Base-by-base conservation (phyloP, 2,113 vertebrate genomes). In the Romanogobio albipinnatus region DNA sequence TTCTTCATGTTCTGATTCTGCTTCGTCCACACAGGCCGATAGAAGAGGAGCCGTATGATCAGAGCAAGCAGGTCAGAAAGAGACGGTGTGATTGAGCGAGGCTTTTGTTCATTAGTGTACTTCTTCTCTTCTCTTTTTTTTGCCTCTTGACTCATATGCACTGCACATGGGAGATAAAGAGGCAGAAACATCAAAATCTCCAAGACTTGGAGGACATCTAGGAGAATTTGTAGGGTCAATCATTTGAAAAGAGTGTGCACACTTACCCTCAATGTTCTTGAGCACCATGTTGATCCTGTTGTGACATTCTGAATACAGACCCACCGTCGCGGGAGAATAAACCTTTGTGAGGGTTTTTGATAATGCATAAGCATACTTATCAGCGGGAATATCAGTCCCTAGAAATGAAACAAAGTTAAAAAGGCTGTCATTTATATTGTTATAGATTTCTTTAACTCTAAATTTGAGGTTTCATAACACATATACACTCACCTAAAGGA, bases 301-400 rank as follows among this genome's bases (percentile, higher is more conserved):
- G 47, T 93, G 90, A 90, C 96, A 96, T 33, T 95, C 90, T 2
- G 94, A 94, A 79, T 96, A 96, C 62, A 96, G 93, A 15, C 95
- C 95, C 9, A 96, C 94, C 2, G 96, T 96, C 14, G 92, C 89
- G 1, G 96, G 96, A 2, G 95, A 89, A 1, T 89, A 82, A 19
- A 96, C 90, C 19, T 93, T 93, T 4, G 90, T 93, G 36, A 96
- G 90, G 4, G 94, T 94, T 88, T 95, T 95, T 19, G 94, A 93
- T 85, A 96, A 87, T 3, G 95, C 94, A 2, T 91, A 93, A 13
- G 95, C 95, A 82, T 95, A 96, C 51, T 93, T 89, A 71, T 96
- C 95, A 86, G 87, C 62, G 84, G 88, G n/a, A 45, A 87, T n/a
- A 89, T 86, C 81, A n/a, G 56, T 82, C 73, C 64, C 59, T 22